These are phyloP conservation scores for Anabacerthia variegaticeps DNA, from an alignment of 2,797 vertebrate genomes.

Conservation along the genomic window DNA sequence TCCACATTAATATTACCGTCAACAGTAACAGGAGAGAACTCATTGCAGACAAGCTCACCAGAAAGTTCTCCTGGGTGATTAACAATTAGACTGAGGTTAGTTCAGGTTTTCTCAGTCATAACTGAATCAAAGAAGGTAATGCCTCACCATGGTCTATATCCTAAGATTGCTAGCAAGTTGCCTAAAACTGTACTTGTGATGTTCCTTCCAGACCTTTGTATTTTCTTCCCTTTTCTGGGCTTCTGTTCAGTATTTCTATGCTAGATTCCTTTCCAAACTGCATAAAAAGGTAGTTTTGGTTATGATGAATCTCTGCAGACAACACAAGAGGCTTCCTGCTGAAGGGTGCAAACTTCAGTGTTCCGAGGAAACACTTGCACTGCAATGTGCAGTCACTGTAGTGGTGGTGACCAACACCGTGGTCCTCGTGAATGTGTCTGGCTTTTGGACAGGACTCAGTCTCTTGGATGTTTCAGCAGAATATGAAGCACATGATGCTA, in stretches of 20 bases:
- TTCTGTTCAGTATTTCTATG: neutral
- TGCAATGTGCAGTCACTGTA: accelerated
- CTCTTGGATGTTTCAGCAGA: neutral
- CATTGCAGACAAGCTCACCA: neutral
- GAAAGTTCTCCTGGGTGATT: neutral
- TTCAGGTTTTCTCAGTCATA: neutral
- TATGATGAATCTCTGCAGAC: neutral
- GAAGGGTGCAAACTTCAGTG: neutral
- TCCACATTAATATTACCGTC: neutral
- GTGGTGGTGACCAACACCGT: neutral
- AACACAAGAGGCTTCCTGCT: neutral
- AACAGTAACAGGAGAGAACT: neutral
- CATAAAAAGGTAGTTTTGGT: neutral
- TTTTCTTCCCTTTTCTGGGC: neutral
- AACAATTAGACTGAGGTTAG: neutral
- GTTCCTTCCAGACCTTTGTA: neutral
- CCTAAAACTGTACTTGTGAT: neutral
- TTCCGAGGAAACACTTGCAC: neutral
- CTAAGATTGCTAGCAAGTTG: neutral
- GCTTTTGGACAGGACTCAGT: neutral
- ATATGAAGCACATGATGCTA: neutral
- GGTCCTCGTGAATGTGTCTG: accelerated
- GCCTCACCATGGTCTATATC: neutral
- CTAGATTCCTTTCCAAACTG: neutral
- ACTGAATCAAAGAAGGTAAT: neutral